phyloP scores from a whole-genome alignment of 2,888 invertebrate species.

The Eupithecia insigniata region DNA sequence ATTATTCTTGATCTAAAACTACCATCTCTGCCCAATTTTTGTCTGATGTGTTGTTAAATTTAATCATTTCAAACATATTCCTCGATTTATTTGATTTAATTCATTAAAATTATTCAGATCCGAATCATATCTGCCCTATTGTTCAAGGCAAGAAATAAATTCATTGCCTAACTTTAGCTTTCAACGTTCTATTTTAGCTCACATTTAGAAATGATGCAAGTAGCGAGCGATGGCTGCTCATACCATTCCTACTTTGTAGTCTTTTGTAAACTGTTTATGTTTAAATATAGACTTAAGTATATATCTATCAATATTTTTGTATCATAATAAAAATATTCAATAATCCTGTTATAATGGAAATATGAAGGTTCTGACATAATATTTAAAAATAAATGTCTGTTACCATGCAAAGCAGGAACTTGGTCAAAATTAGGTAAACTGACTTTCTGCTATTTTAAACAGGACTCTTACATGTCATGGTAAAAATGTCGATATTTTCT shows the following conservation, averaged over 20 bases:
- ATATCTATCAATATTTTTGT: too few relatives aligned
- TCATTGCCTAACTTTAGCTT: constrained; percentile 36
- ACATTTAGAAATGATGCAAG: constrained; percentile 38
- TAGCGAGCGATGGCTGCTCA: constrained; percentile 21
- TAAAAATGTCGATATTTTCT: background rate
- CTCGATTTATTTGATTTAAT: background rate
- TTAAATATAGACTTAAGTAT: constrained; percentile 22
- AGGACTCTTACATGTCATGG: background rate
- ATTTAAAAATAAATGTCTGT: background rate
- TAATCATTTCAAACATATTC: background rate
- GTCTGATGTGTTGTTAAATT: background rate
- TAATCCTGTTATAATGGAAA: background rate
- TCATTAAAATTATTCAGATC: background rate
- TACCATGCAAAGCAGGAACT: background rate
- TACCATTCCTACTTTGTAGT: constrained; percentile 32
- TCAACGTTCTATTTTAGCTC: constrained; percentile 26
- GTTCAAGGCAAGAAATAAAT: constrained; percentile 18
- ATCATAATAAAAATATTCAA: constrained; percentile 10
- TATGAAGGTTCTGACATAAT: background rate
- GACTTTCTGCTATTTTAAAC: background rate
- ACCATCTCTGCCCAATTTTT: background rate
- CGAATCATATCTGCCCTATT: background rate
- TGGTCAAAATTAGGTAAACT: background rate
- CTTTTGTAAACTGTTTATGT: constrained; percentile 25
- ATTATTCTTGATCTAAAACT: background rate